phyloP scores from a whole-genome alignment of 2,797 vertebrate species.

The Cichlasoma orientale region DNA sequence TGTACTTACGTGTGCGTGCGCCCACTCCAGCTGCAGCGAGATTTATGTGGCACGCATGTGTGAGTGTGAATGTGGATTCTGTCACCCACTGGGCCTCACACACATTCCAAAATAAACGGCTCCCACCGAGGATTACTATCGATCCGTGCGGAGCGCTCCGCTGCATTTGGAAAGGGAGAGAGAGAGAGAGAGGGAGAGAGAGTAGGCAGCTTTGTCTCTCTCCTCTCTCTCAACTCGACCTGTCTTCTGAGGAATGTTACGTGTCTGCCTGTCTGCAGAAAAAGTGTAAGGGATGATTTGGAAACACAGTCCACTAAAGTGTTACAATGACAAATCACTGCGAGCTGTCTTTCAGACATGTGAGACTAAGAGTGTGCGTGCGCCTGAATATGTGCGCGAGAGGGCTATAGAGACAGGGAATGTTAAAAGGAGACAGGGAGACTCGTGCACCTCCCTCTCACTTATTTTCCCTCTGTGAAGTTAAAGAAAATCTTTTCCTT shows the following conservation, averaged over 20 bases:
- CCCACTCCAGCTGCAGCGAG: conserved; percentile 38
- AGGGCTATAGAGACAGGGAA: background rate
- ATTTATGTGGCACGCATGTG: conserved; percentile 58
- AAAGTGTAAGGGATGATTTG: conserved; percentile 62
- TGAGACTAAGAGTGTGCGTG: conserved; percentile 7
- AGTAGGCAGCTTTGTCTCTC: conserved; percentile 24
- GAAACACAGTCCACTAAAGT: conserved; percentile 60
- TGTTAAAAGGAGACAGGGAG: conserved; percentile 31
- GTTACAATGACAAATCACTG: conserved; percentile 64
- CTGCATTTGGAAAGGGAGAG: conserved; percentile 52
- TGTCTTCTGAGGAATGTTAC: conserved; percentile 57
- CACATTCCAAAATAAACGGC: conserved; percentile 78
- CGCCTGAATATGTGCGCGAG: background rate
- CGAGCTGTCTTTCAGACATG: conserved; percentile 50
- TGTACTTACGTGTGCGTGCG: conserved; percentile 23
- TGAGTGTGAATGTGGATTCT: conserved; percentile 63
- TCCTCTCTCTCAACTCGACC: conserved; percentile 11
- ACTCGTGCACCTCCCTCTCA: conserved; percentile 30
- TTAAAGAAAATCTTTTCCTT: conserved; percentile 58
- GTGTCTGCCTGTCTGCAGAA: conserved; percentile 59
- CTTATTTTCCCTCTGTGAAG: conserved; percentile 49
- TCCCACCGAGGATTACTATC: conserved; percentile 76
- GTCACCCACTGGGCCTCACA: conserved; percentile 71
- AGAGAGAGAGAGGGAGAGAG: conserved; percentile 22
- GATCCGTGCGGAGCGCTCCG: conserved; percentile 70